Percentiles rank a stretch among this genome's conserved stretches.
phyloP scores from a whole-genome alignment of 1,140 invertebrate genomes.

The Pemphigus obesinymphae region DNA sequence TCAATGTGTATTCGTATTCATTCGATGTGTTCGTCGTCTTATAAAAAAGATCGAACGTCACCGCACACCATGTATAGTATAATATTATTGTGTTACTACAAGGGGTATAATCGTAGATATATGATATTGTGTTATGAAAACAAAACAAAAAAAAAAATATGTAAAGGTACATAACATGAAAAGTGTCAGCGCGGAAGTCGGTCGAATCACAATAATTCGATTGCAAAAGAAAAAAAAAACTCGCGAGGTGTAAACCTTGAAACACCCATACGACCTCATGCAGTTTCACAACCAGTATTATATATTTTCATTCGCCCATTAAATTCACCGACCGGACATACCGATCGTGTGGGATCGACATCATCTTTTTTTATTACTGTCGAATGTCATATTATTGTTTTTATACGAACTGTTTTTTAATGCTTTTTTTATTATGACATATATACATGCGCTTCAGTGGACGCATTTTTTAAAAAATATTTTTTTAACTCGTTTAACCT shows the following conservation, averaged over 20 bases:
- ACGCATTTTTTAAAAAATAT: too few relatives aligned
- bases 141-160: too few relatives aligned
- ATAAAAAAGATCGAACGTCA: too few relatives aligned
- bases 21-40: too few relatives aligned
- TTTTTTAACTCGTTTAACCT: background rate
- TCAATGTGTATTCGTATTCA: too few relatives aligned
- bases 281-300: conserved; percentile 10
- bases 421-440: background rate
- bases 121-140: too few relatives aligned
- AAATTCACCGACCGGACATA: background rate
- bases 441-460: background rate
- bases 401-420: background rate
- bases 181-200: background rate
- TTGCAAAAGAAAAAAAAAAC: background rate
- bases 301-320: background rate
- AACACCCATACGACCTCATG: conserved; percentile 23
- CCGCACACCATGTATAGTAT: too few relatives aligned
- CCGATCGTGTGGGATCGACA: background rate
- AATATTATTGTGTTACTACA: too few relatives aligned
- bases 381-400: background rate
- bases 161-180: too few relatives aligned
- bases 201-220: background rate
- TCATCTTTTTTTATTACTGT: background rate
- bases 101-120: too few relatives aligned
- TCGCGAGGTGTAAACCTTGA: conserved; percentile 2